Percentiles rank a stretch among this genome's conserved stretches.
phyloP scores from a whole-genome alignment of 2,888 invertebrate genomes.

The Globia sparganii region DNA sequence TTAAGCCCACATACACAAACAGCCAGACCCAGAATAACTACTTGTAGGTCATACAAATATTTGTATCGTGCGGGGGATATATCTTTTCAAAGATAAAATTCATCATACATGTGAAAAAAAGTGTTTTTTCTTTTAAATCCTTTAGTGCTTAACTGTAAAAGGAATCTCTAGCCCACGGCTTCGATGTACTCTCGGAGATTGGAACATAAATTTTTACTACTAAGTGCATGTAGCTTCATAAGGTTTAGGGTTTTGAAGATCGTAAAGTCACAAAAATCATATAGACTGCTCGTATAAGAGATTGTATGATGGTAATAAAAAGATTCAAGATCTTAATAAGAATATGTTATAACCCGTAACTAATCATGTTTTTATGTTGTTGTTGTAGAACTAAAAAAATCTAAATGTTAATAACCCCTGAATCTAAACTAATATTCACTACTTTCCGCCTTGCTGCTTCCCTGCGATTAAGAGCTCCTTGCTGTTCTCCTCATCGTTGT shows the following conservation, averaged over 20 bases:
- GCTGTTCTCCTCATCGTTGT: too few relatives aligned
- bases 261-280: slow-evolving; percentile 22
- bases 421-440: not conserved
- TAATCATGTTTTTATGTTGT: not conserved
- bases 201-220: slow-evolving; percentile 49
- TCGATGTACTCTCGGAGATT: slow-evolving; percentile 44
- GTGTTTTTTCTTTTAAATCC: slow-evolving; percentile 22
- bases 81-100: not conserved
- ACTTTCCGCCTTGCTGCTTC: not conserved
- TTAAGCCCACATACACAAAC: too few relatives aligned
- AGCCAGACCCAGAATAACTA: too few relatives aligned
- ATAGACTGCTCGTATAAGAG: not conserved
- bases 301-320: slow-evolving; percentile 10
- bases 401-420: not conserved
- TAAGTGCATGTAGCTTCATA: slow-evolving; percentile 32
- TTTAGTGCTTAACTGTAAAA: slow-evolving; percentile 13
- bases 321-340: not conserved
- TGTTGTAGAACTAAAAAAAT: not conserved
- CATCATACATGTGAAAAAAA: not conserved
- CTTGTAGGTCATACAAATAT: too few relatives aligned
- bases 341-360: not conserved
- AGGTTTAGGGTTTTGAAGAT: slow-evolving; percentile 13
- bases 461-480: too few relatives aligned
- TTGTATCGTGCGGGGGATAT: too few relatives aligned
- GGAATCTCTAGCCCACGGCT: slow-evolving; percentile 3